Evolutionary conservation across 1,140 invertebrate genomes (phyloP).

Genomic region (Diabrotica virgifera): DNA sequence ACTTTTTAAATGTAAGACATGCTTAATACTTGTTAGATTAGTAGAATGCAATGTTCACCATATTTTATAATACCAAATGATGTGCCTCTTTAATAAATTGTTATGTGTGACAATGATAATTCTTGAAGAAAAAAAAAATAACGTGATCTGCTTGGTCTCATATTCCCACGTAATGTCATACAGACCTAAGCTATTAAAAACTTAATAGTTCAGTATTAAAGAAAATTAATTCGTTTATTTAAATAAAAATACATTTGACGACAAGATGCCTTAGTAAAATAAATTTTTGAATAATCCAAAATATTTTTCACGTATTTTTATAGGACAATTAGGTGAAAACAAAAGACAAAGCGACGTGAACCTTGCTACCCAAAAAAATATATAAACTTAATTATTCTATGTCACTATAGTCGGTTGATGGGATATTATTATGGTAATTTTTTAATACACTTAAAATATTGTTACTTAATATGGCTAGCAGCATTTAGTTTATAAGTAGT

Average conservation of each 20-base stretch:
- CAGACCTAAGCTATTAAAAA: constrained; percentile 37
- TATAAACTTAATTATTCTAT: constrained; percentile 30
- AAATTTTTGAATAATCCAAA: constrained; percentile 18
- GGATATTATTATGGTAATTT: constrained; percentile 32
- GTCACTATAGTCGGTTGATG: constrained; percentile 41
- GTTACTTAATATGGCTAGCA: constrained; percentile 39
- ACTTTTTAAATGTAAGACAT: constrained; percentile 5
- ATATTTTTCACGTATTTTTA: constrained; percentile 22
- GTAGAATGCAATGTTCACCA: constrained; percentile 36
- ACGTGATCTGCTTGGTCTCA: constrained; percentile 44
- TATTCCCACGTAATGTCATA: constrained; percentile 32
- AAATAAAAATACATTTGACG: constrained; percentile 10
- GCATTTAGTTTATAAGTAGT: constrained; percentile 46
- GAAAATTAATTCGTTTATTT: constrained; percentile 11
- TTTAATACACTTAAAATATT: constrained; percentile 22
- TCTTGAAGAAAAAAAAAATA: constrained; percentile 21
- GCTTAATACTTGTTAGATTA: constrained; percentile 34
- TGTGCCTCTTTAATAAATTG: constrained; percentile 43
- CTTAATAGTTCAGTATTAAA: constrained; percentile 14
- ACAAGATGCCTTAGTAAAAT: constrained; percentile 21
- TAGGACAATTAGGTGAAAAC: constrained; percentile 10
- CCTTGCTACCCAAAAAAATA: constrained; percentile 21
- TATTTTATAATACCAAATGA: constrained; percentile 47
- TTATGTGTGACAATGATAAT: constrained; percentile 30
- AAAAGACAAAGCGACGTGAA: constrained; percentile 14